Percentiles rank a stretch among this genome's conserved stretches.
Evolutionary conservation across 2,888 invertebrate species (phyloP).

Genomic region (Meliscaeva auricollis): DNA sequence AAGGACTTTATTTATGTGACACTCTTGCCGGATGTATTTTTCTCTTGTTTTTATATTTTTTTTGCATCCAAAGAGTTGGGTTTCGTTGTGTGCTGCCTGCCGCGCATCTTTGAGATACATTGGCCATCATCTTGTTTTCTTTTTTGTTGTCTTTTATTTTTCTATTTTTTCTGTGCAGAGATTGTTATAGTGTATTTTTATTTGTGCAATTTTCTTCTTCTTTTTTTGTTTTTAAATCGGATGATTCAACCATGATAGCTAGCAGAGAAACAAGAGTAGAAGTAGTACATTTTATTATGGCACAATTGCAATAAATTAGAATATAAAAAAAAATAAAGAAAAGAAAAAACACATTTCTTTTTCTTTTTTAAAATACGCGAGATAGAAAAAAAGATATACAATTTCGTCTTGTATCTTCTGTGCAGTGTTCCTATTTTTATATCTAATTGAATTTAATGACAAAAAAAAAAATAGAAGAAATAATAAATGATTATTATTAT

Average conservation of each 20-base stretch:
- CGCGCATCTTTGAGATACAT: conserved; percentile 69
- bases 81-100: conserved; percentile 22
- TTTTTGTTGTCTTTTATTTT: conserved; percentile 31
- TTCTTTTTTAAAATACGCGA: background rate
- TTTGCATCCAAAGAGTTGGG: conserved; percentile 14
- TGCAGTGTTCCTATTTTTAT: conserved; percentile 28
- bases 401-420: conserved; percentile 6
- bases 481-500: conserved; percentile 69
- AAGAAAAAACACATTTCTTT: background rate
- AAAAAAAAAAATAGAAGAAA: conserved; percentile 15
- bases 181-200: conserved; percentile 31
- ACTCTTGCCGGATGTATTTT: conserved; percentile 73
- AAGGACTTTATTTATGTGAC: conserved; percentile 75
- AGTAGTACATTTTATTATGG: conserved; percentile 59
- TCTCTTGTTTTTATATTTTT: conserved; percentile 21
- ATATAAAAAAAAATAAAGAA: conserved; percentile 45
- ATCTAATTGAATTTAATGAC: conserved; percentile 67
- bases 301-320: conserved; percentile 68
- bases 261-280: background rate
- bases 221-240: conserved; percentile 70
- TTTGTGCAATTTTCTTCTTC: conserved; percentile 73
- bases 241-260: conserved; percentile 57
- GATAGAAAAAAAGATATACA: conserved; percentile 23
- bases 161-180: conserved; percentile 16
- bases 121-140: conserved; percentile 44